Evolutionary conservation across 2,797 vertebrate genomes (phyloP).

Genomic region (Myioborus miniatus): DNA sequence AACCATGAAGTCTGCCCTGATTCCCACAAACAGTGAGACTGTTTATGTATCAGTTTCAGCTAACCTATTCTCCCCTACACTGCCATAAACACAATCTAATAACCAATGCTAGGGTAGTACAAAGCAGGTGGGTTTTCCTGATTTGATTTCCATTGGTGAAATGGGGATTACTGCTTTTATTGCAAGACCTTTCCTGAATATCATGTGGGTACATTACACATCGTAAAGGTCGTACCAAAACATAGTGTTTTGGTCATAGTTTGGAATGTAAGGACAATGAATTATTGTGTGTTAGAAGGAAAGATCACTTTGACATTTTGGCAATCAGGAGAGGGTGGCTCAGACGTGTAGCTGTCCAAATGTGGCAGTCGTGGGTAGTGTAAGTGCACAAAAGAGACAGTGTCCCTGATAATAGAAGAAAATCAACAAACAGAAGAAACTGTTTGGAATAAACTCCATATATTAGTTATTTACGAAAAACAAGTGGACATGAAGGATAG

Average conservation of each 20-base stretch:
- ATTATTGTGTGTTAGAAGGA: neutral
- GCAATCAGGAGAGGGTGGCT: neutral
- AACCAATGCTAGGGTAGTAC: neutral
- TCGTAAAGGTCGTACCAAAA: neutral
- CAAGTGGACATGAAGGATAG: accelerated
- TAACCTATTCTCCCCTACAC: neutral
- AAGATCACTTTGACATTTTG: slow-evolving; percentile 27
- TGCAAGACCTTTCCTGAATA: slow-evolving; percentile 28
- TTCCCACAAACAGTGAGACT: neutral
- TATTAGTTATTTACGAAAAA: neutral
- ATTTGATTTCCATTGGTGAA: slow-evolving; percentile 17
- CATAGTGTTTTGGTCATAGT: neutral
- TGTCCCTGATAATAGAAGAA: neutral
- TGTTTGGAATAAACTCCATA: neutral
- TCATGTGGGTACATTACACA: neutral
- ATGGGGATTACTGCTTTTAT: neutral
- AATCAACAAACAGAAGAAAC: neutral
- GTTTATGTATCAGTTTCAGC: neutral
- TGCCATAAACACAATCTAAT: neutral
- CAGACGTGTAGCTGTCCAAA: neutral
- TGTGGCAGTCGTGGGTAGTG: neutral
- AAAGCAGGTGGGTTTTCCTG: slow-evolving; percentile 3
- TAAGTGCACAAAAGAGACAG: neutral
- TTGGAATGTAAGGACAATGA: neutral
- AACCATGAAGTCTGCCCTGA: neutral